phyloP scores from a whole-genome alignment of 2,888 invertebrate genomes.

The Lamellibrachia satsuma region DNA sequence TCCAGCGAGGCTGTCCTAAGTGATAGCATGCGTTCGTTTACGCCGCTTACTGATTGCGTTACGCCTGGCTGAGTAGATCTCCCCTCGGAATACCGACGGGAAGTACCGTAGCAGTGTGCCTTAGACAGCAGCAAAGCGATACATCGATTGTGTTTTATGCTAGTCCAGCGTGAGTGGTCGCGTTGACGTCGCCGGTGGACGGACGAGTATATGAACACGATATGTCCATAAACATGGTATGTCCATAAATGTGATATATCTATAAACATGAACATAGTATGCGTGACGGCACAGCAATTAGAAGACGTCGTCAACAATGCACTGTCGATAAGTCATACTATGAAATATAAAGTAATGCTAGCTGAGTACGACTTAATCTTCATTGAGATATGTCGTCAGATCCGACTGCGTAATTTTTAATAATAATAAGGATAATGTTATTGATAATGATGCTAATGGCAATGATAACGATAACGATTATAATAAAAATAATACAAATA shows the following conservation, averaged over 20 bases:
- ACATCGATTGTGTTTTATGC: slow-evolving; percentile 7
- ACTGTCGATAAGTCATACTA: background rate
- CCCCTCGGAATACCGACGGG: background rate
- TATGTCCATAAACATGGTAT: background rate
- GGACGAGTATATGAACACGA: background rate
- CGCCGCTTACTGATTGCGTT: background rate
- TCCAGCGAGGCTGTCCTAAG: background rate
- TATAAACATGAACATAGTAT: background rate
- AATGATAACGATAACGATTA: no score
- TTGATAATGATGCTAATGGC: no score
- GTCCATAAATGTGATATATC: background rate
- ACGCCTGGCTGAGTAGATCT: background rate
- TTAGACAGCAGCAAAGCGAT: background rate
- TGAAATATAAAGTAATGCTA: background rate
- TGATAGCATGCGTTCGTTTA: background rate
- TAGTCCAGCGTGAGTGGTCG: background rate
- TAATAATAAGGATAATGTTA: no score
- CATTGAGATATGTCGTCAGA: background rate
- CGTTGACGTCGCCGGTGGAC: background rate
- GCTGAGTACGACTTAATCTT: background rate
- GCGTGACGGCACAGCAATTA: background rate
- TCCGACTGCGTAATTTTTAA: background rate
- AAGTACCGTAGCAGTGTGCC: background rate
- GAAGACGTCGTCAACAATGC: background rate
- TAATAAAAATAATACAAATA: no score